Base-by-base conservation (phyloP, 1,140 invertebrate genomes). In the Caligus rogercresseyi region DNA sequence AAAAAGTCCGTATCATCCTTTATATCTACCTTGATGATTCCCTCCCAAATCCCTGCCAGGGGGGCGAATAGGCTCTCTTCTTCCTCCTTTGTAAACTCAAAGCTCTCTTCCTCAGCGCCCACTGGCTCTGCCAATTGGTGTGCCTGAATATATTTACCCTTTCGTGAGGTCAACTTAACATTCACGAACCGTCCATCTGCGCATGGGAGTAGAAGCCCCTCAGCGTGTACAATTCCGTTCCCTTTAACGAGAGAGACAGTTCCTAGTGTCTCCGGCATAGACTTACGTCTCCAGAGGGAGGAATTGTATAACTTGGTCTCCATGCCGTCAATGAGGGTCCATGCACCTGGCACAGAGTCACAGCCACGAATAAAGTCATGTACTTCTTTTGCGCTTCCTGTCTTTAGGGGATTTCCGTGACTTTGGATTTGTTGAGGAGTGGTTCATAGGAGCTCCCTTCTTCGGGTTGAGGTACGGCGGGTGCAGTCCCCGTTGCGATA, bases 321-420 rank as follows among this genome's bases (percentile, higher is more conserved):
- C 79, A 70, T 83, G 72, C 76, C 78, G 59, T 82, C 78, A 0
- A 95, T 74, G 0, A 75, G 71, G 0, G 85, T 83, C 76, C 86
- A 85, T 0, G 93, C 91, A 1, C 92, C 92, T 0, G 92, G 92
- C 0, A 86, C 84, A 54, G 89, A 92, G 70, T 97, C 92, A 69
- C 93, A 76, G 1, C 88, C 93, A 43, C 93, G 76, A 64, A 98
- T 89, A 69, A 95, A 97, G 74, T 98, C 87, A 72, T 96, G 92
- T 4, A 95, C 74, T 65, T 79, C 71, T 59, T 78, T 51, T 15
- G 83, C 79, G 21, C 75, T 72, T n/a, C 74, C 85, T 81, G 0
- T 77, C 75, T 79, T 83, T 87, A 64, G 89, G n/a, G 79, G 54
- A 94, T 75, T 66, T 78, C 76, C 69, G 85, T 82, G 1, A 85